phyloP scores from a whole-genome alignment of 2,888 invertebrate species.

The Phyto melanocephala region DNA sequence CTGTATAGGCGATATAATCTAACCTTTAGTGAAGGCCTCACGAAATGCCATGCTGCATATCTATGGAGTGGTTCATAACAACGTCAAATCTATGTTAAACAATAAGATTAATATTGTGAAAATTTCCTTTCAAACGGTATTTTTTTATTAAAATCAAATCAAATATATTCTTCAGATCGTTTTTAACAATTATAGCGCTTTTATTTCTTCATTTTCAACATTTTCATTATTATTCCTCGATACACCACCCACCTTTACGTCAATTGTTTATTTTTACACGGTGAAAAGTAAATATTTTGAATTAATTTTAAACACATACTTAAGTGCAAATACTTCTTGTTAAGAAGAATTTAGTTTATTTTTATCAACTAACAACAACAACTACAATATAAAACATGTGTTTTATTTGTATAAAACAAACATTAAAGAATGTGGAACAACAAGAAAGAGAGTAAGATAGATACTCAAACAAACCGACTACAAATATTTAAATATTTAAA shows the following conservation, averaged over 20 bases:
- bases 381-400: conserved; percentile 29
- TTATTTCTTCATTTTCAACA: not conserved
- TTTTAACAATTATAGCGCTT: no score
- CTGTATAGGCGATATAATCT: no score
- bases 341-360: not conserved
- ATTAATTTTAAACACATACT: not conserved
- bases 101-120: no score
- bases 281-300: not conserved
- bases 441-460: not conserved
- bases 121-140: no score
- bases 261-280: conserved; percentile 2
- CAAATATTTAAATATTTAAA: conserved; percentile 6
- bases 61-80: no score
- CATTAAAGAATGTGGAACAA: not conserved
- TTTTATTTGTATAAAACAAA: not conserved
- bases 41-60: no score
- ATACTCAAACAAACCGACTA: not conserved
- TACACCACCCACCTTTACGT: not conserved
- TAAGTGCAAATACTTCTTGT: not conserved
- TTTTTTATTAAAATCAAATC: no score
- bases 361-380: not conserved
- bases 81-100: no score
- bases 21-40: no score
- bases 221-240: not conserved
- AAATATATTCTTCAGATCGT: no score